Percentiles rank a stretch among this genome's conserved stretches.
Evolutionary conservation across 2,113 vertebrate species (phyloP).

Genomic region (Platysternon megacephalum): DNA sequence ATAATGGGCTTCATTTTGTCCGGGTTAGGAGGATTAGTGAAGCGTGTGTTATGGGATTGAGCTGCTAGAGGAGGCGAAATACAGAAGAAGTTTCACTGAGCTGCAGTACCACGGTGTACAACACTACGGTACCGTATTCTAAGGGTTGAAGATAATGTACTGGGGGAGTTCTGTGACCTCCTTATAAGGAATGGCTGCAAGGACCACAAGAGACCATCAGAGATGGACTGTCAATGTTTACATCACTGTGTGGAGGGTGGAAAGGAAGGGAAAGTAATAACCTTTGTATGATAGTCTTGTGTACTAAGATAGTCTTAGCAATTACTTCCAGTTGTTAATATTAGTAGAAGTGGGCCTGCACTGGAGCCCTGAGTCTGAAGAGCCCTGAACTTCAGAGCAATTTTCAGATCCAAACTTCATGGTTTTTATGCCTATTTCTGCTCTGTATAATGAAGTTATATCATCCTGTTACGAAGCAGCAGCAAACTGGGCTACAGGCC

Average conservation of each 20-base stretch:
- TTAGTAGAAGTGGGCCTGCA: not conserved
- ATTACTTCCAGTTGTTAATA: not conserved
- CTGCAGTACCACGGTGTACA: too few species aligned
- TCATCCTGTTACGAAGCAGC: not conserved
- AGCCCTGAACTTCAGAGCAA: not conserved
- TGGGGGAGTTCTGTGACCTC: not conserved
- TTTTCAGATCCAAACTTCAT: not conserved
- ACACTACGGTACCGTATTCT: not conserved
- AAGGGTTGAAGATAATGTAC: not conserved
- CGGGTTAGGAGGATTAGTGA: not conserved
- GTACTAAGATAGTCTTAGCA: not conserved
- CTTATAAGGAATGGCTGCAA: not conserved
- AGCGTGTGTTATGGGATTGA: not conserved
- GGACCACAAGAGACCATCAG: not conserved
- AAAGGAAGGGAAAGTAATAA: not conserved
- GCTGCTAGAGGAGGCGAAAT: not conserved
- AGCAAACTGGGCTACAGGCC: not conserved
- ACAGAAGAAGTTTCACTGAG: not conserved
- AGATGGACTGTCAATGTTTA: not conserved
- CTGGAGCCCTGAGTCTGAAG: not conserved
- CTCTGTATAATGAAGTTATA: not conserved
- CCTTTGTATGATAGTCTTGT: not conserved
- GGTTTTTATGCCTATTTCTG: not conserved
- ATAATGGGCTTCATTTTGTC: not conserved
- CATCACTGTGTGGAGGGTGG: not conserved